Base-by-base conservation (phyloP, 2,113 vertebrate species). In the Percopsis transmontana region DNA sequence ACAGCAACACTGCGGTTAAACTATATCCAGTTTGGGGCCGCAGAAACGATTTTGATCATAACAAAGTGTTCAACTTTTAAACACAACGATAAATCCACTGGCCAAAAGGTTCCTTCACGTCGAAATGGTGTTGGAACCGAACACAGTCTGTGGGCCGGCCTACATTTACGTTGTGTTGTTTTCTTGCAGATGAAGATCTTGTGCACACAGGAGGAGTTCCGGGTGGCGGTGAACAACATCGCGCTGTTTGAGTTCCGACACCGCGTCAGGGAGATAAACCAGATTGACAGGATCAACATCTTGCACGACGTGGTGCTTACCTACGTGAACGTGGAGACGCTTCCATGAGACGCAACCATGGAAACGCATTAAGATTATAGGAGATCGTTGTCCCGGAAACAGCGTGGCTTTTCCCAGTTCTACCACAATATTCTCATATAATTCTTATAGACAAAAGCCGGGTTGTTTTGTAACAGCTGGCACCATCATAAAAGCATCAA, bases 161-260 rank as follows among this genome's bases (percentile, higher is more conserved):
- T 20, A 27, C 5, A 23, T 55, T 18, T 3, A 15, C n/a, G 2
- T 0, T 24, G 3, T 44, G 42, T 18, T 74, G 20, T 68, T 66
- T 40, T 83, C 52, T 78, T 85, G 48, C 79, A 93, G 92, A 92
- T 93, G 89, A 93, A 93, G 87, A 91, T 93, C 81, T 80, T 93
- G 69, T 90, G 90, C 77, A 89, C 88, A 1, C 68, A 81, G 1
- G 88, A 79, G 11, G 57, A 85, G 2, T 93, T 92, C 79, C 87
- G 90, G 68, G 90, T 93, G 70, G 86, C 82, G 0, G 89, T 93
- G 40, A 93, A 93, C 87, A 90, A 88, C 80, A 85, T 86, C 15
- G 88, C 90, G 0, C 56, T 87, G 62, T 91, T 93, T 41, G 91
- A 93, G 74, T 93, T 92, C 69, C 74, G 76, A 47, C 90, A 93